Evolutionary conservation across 2,113 vertebrate genomes (phyloP).

Genomic region (Eudyptes chrysolophus): DNA sequence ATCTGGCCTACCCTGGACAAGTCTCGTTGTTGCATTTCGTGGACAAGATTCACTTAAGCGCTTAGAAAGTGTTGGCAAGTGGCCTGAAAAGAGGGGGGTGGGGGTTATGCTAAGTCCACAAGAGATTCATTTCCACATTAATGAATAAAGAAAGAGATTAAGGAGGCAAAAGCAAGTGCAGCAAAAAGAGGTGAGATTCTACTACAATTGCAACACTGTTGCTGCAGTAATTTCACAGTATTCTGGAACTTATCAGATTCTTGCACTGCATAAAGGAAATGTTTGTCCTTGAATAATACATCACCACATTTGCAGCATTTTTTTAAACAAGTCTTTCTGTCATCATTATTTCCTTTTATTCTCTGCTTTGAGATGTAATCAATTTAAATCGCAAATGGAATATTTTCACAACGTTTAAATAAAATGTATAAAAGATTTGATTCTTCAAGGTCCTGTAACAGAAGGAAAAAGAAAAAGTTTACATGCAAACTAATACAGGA

Average conservation of each 20-base stretch:
- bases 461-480: not conserved
- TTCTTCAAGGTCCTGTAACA: not conserved
- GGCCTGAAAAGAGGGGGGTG: not conserved
- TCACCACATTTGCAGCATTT: not conserved
- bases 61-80: not conserved
- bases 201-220: not conserved
- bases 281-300: conserved; percentile 19
- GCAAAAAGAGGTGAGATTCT: not conserved
- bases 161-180: not conserved
- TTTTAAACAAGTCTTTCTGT: not conserved
- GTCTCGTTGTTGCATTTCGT: not conserved
- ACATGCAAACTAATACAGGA: not conserved
- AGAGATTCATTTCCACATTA: not conserved
- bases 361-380: not conserved
- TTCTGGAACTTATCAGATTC: not conserved
- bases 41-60: not conserved
- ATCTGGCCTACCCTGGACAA: not conserved
- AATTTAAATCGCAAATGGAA: conserved; percentile 6
- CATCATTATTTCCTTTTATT: not conserved
- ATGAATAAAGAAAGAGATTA: not conserved
- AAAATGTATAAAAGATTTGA: not conserved
- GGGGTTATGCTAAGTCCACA: not conserved
- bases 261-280: not conserved
- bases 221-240: not conserved
- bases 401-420: not conserved